Base-by-base conservation (phyloP, 2,113 vertebrate species). In the Coryphaenoides rupestris region DNA sequence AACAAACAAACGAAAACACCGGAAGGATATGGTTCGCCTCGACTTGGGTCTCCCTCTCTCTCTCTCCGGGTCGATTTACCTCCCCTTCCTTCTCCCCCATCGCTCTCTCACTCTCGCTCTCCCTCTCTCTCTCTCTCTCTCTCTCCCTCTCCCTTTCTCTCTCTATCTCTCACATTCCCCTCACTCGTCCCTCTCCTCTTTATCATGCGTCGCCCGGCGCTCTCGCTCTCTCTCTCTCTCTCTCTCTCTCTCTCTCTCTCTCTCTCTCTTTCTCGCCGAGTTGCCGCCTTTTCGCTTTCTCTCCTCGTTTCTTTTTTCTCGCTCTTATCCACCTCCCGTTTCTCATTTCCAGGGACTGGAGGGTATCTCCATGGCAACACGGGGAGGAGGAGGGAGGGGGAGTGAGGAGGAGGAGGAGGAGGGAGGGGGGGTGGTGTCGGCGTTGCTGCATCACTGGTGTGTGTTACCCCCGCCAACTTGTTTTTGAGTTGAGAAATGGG, bases 341-440 rank as follows among this genome's bases (percentile, higher is more conserved):
- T 84, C 79, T 84, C 79, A 70, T 82, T 87, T 84, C 72, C 76
- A 79, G 79, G 89, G 83, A 86, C 79, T 84, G 80, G 87, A 88
- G 77, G 77, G 73, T 86, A 88, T 91, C 84, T 84, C 89, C 89
- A 90, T 90, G 86, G 89, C 82, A 92, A 92, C 89, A 86, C 76
- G 75, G 74, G 73, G 85, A 72, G 83, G 82, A 77, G 78, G 82
- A 78, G 64, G 80, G 76, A 57, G 22, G 33, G 57, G 59, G 68
- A 24, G 65, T 45, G 61, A 53, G 45, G 28, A 65, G 50, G 63
- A 56, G 45, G 45, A 21, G 16, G 23, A 3, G 13, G 22, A 6
- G n/a, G 26, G 57, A 63, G 56, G 47, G 4, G 16, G 47, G 47
- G 16, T 7, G 47, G 47, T 5, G 47, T 1, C 3, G 15, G 47